Conservation (phyloP, 1,140 invertebrate species). For the Drosophila rufa region DNA sequence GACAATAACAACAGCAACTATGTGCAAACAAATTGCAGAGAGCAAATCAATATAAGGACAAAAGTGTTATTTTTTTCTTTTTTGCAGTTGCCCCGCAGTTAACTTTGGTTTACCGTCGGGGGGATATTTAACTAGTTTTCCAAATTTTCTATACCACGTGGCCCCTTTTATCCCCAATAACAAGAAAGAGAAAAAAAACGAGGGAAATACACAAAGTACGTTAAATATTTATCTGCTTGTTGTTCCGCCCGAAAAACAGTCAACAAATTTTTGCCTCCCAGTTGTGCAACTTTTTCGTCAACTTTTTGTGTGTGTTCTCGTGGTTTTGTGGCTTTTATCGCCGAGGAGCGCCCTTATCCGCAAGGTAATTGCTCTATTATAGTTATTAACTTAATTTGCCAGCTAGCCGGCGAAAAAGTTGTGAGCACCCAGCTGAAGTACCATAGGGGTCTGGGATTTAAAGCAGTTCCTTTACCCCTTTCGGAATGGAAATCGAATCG, state of each 20-base stretch:
- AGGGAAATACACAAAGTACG: conserved; percentile 17
- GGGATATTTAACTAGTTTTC: conserved; percentile 73
- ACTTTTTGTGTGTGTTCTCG: conserved; percentile 32
- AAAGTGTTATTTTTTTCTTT: conserved; percentile 14
- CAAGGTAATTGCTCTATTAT: conserved; percentile 46
- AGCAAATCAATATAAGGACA: conserved; percentile 74
- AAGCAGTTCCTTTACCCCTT: conserved; percentile 8
- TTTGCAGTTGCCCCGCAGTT: conserved; percentile 17
- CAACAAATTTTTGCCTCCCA: conserved; percentile 45
- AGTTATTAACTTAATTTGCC: conserved; percentile 50
- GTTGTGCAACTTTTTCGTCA: conserved; percentile 42
- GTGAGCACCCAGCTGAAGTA: conserved; percentile 1
- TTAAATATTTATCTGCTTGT: conserved; percentile 68
- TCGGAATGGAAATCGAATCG: conserved; percentile 1
- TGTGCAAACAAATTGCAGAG: conserved; percentile 74
- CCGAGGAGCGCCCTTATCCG: conserved; percentile 25
- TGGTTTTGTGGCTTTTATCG: conserved; percentile 27
- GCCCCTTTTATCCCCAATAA: background rate
- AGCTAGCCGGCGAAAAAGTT: conserved; percentile 10
- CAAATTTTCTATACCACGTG: conserved; percentile 57
- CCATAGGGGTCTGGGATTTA: conserved; percentile 11
- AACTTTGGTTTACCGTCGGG: conserved; percentile 38
- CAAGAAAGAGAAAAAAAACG: conserved; percentile 2
- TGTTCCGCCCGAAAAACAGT: conserved; percentile 36
- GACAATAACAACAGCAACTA: conserved; percentile 45